These are phyloP conservation scores for Cephus pulcher DNA, from an alignment of 2,888 invertebrate species.

Conservation along the genomic window DNA sequence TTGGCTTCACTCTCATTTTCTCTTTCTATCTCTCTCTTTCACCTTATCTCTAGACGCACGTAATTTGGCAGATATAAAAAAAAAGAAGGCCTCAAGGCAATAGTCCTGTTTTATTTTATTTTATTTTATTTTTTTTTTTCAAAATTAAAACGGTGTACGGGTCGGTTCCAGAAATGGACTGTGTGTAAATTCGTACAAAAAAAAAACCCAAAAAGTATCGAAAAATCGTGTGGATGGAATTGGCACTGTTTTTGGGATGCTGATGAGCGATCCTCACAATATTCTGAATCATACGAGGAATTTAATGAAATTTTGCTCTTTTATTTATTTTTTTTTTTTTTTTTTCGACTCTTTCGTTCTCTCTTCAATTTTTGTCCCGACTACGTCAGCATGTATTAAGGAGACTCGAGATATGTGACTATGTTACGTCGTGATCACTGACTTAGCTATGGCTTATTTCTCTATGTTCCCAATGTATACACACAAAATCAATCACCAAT, in stretches of 20 bases:
- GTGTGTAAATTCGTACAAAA: background rate
- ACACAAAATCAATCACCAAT: conserved; percentile 42
- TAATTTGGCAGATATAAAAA: background rate
- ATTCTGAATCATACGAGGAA: background rate
- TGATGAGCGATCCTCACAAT: background rate
- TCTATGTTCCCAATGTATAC: conserved; percentile 45
- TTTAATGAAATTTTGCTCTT: background rate
- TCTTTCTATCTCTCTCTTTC: background rate
- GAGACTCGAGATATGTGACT: conserved; percentile 3
- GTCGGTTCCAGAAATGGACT: background rate
- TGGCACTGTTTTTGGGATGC: background rate
- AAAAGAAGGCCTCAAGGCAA: background rate
- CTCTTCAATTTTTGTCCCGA: background rate
- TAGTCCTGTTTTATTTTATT: background rate
- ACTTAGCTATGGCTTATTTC: conserved; percentile 61
- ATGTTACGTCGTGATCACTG: conserved; percentile 41
- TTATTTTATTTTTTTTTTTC: background rate
- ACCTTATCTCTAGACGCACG: background rate
- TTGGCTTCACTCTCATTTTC: background rate
- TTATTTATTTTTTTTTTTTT: background rate
- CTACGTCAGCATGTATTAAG: conserved; percentile 34
- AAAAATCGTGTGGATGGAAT: background rate
- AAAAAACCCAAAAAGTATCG: background rate
- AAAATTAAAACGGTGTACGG: background rate
- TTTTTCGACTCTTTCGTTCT: background rate